Evolutionary conservation across 2,797 vertebrate species (phyloP).

Genomic region (Rhinichthys osculus): DNA sequence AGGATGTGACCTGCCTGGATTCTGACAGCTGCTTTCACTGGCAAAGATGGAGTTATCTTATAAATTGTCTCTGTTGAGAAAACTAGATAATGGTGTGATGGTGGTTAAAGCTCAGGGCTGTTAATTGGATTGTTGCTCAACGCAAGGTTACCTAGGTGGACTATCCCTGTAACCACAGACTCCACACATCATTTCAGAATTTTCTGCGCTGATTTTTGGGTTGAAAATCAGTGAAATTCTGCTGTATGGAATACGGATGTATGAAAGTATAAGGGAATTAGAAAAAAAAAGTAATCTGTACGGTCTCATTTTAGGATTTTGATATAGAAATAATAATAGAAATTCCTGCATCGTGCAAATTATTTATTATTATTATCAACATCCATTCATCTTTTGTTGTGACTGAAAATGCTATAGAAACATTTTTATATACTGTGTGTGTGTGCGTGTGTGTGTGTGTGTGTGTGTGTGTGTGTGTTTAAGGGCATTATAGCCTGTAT

Average conservation of each 20-base stretch:
- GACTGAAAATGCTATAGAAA: too few relatives aligned
- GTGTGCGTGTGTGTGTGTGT: too few relatives aligned
- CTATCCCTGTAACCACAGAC: background rate
- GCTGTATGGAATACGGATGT: background rate
- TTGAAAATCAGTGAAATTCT: background rate
- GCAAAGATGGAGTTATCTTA: background rate
- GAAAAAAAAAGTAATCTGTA: background rate
- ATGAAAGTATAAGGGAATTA: background rate
- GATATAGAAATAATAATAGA: background rate
- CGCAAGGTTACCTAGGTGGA: background rate
- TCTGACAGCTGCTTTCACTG: background rate
- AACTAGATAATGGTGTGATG: background rate
- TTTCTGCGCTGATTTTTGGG: background rate
- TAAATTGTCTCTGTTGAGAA: background rate
- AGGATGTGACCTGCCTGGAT: background rate
- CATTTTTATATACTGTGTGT: too few relatives aligned
- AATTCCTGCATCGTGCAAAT: too few relatives aligned
- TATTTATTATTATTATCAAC: too few relatives aligned
- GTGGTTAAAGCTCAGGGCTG: constrained; percentile 1
- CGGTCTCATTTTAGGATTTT: background rate
- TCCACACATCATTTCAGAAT: background rate
- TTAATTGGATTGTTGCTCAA: background rate
- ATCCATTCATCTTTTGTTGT: too few relatives aligned
- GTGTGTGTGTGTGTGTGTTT: too few relatives aligned
- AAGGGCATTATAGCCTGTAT: too few relatives aligned